A percentile compares a stretch with the other conserved stretches of the same genome.
phyloP scores from a whole-genome alignment of 2,797 vertebrate species.

The Euthynnus affinis region DNA sequence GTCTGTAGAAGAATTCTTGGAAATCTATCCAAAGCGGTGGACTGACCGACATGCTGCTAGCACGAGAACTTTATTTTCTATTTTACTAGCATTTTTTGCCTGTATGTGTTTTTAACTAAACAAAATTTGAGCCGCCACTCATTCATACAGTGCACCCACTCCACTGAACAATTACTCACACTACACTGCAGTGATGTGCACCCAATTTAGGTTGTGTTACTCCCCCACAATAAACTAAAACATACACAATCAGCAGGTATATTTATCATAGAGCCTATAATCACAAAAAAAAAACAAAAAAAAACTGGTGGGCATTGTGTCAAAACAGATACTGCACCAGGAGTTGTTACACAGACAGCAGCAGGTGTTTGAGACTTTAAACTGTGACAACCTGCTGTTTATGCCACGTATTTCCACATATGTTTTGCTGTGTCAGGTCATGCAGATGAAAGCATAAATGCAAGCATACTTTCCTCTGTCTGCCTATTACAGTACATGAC shows the following conservation, averaged over 20 bases:
- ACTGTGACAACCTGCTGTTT: background rate
- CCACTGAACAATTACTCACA: slow-evolving; percentile 8
- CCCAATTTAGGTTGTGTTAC: slow-evolving; percentile 10
- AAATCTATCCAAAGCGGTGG: too few relatives aligned
- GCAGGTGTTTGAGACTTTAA: background rate
- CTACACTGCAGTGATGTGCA: background rate
- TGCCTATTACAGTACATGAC: too few relatives aligned
- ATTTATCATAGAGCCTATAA: background rate
- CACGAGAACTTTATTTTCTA: background rate
- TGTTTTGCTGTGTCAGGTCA: background rate
- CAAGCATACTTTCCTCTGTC: background rate
- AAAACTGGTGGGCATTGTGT: background rate
- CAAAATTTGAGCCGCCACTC: background rate
- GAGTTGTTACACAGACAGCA: background rate
- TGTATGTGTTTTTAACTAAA: background rate
- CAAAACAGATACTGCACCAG: background rate
- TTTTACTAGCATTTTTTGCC: background rate
- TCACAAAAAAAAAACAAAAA: too few relatives aligned
- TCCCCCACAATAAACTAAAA: slow-evolving; percentile 15
- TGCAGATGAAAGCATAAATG: background rate
- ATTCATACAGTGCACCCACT: background rate
- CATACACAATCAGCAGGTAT: slow-evolving; percentile 3
- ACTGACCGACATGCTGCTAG: too few relatives aligned
- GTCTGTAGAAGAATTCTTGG: too few relatives aligned
- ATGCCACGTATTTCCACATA: background rate